Base-by-base conservation (phyloP, 1,140 invertebrate genomes). In the Eciton burchellii region DNA sequence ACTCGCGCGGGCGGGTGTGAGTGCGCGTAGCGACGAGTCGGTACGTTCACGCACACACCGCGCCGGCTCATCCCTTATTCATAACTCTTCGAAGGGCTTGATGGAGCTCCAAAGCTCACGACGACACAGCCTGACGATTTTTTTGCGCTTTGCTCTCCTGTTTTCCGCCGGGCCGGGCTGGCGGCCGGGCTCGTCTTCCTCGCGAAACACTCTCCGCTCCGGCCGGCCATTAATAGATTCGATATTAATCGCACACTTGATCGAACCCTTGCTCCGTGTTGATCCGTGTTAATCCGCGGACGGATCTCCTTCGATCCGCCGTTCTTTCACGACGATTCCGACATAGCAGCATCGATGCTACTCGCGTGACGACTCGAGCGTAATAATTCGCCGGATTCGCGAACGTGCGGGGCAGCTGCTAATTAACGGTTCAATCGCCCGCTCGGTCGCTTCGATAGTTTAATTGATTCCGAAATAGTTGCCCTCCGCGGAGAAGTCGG, bases 391-490 rank as follows among this genome's bases (percentile, higher is more conserved):
- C 49, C 41, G 65, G 73, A 65, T 35, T 24, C 29, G 16, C 11
- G 14, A 47, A 52, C 66, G 65, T 45, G 71, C 45, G 35, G 52
- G 85, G 74, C 65, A 62, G 56, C 68, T 82, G 86, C 83, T 90
- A 90, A 91, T 91, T 90, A 90, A 91, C 87, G 85, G 85, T 86
- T 89, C 90, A 86, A 87, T 90, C 84, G 83, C 60, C 54, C 72
- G 66, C 76, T 81, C 83, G 77, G 72, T 83, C 73, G 81, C 71
- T 82, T 56, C 86, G 84, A 90, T 92, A 93, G 92, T 94, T 94
- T 92, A 93, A 94, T 94, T 93, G 90, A 93, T 93, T 94, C 85
- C 70, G 90, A 89, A 93, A 93, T 93, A 93, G 93, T 94, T 94
- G 82, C 12, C 56, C 29, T 47, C 68, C 65, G 52, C 71, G 60